A percentile compares a stretch with the other conserved stretches of the same genome.
Conservation (phyloP, 2,797 vertebrate genomes). For the Gymnodraco acuticeps region DNA sequence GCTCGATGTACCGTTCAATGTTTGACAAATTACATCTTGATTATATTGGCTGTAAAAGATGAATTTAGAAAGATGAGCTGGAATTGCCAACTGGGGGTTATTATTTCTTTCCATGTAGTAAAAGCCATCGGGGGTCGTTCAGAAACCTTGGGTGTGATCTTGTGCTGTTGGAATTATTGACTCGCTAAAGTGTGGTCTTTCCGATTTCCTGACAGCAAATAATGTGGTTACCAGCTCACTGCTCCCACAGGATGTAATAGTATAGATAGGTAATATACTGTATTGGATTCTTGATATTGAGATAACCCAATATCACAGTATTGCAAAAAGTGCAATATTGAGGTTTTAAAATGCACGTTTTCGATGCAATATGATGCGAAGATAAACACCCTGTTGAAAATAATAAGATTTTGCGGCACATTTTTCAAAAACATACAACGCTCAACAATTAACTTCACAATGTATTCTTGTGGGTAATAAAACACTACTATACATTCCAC, state of each 20-base stretch:
- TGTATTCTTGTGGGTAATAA: background rate
- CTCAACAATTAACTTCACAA: background rate
- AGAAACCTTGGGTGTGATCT: background rate
- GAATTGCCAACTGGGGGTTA: background rate
- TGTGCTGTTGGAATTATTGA: constrained; percentile 9
- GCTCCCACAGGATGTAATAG: background rate
- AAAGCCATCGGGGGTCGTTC: background rate
- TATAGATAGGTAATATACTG: background rate
- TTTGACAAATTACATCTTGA: constrained; percentile 47
- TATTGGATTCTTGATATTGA: constrained; percentile 16
- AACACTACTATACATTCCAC: background rate
- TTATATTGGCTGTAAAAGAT: constrained; percentile 12
- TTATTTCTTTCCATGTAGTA: background rate
- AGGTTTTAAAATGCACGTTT: constrained; percentile 12
- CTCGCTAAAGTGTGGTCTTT: background rate
- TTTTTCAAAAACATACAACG: background rate
- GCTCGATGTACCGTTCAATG: constrained; percentile 20
- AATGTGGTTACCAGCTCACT: constrained; percentile 2
- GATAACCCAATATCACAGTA: constrained; percentile 4
- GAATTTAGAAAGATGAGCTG: background rate
- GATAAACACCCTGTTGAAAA: constrained; percentile 16
- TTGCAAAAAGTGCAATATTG: constrained; percentile 1
- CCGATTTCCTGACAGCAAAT: constrained; percentile 8
- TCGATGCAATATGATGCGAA: background rate
- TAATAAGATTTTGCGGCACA: background rate